phyloP scores from a whole-genome alignment of 2,797 vertebrate genomes.

The Otus scops region DNA sequence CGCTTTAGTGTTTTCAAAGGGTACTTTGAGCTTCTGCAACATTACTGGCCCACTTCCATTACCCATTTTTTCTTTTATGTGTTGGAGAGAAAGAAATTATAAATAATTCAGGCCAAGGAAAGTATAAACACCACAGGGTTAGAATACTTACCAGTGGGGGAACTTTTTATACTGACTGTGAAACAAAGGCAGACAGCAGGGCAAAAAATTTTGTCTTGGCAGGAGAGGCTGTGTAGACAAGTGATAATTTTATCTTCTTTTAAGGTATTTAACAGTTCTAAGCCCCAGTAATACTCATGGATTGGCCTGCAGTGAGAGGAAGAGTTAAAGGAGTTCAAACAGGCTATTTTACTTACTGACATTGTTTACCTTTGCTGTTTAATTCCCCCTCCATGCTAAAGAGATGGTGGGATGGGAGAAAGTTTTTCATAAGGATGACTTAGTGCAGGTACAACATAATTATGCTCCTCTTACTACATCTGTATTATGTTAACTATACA shows the following conservation, averaged over 20 bases:
- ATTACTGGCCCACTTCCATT: background rate
- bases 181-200: slow-evolving; percentile 9
- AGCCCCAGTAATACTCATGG: background rate
- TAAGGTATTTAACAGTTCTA: background rate
- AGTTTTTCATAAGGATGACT: background rate
- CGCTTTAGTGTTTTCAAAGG: background rate
- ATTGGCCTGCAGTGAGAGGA: background rate
- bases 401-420: background rate
- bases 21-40: background rate
- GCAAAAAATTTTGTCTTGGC: slow-evolving; percentile 11
- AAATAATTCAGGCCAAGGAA: slow-evolving; percentile 27
- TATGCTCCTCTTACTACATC: background rate
- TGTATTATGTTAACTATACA: background rate
- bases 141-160: background rate
- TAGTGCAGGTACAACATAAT: background rate
- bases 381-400: background rate
- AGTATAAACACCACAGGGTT: background rate
- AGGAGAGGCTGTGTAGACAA: background rate
- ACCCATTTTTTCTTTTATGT: background rate
- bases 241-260: slow-evolving; percentile 11
- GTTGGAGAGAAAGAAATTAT: background rate
- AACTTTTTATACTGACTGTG: slow-evolving; percentile 6
- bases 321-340: background rate
- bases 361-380: background rate
- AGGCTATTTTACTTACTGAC: background rate